Evolutionary conservation across 2,888 invertebrate genomes (phyloP).

Genomic region (Drosophila acutilabella): DNA sequence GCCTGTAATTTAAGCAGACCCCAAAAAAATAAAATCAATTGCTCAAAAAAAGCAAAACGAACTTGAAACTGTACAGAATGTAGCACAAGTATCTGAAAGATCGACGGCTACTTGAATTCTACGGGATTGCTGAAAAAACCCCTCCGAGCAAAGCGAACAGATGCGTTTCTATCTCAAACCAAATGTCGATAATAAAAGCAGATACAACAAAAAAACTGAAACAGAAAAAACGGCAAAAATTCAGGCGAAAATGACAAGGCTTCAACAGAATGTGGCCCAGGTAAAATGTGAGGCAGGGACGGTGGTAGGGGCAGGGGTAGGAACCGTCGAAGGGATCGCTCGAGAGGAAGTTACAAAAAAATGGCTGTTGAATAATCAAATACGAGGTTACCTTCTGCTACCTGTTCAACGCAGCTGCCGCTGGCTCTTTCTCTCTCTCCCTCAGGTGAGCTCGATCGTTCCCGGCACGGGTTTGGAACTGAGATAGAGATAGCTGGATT

Average conservation of each 20-base stretch:
- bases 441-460: constrained; percentile 43
- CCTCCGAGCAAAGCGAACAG: constrained; percentile 29
- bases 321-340: constrained; percentile 23
- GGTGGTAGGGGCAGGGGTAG: not conserved
- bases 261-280: constrained; percentile 51
- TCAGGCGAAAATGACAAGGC: constrained; percentile 56
- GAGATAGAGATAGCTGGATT: constrained; percentile 61
- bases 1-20: not conserved
- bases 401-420: constrained; percentile 70
- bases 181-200: constrained; percentile 45
- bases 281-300: constrained; percentile 23
- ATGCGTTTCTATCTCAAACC: constrained; percentile 49
- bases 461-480: constrained; percentile 39
- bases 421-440: constrained; percentile 38
- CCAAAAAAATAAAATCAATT: not conserved
- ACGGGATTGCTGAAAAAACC: constrained; percentile 42
- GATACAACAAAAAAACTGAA: not conserved
- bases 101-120: constrained; percentile 4
- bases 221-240: constrained; percentile 49
- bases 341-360: constrained; percentile 52
- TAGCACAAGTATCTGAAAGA: constrained; percentile 8
- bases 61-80: constrained; percentile 5
- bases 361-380: constrained; percentile 78
- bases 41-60: constrained; percentile 3
- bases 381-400: constrained; percentile 58